Percentiles rank a stretch among this genome's conserved stretches.
phyloP scores from a whole-genome alignment of 23 tunicate genomes.

The Oikopleura vanhoeffeni region DNA sequence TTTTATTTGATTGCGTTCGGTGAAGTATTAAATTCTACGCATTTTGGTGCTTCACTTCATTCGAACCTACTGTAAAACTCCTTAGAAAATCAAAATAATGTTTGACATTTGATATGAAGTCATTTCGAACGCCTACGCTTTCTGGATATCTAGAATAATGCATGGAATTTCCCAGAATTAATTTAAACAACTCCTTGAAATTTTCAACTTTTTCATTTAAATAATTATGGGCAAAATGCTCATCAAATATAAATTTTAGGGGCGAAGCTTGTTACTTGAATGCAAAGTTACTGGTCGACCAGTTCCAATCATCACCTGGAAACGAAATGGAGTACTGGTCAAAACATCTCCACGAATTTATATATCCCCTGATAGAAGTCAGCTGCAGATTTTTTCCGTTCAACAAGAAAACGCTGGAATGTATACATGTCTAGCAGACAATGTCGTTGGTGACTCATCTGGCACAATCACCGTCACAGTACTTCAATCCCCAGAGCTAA shows the following conservation, averaged over 20 bases:
- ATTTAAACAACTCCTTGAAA: too few relatives aligned
- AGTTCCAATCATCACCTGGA: slow-evolving; percentile 25
- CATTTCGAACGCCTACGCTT: too few relatives aligned
- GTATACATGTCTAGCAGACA: slow-evolving; percentile 57
- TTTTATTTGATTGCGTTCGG: too few relatives aligned
- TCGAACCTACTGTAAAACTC: too few relatives aligned
- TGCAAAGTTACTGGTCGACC: slow-evolving; percentile 61
- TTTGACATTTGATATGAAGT: too few relatives aligned
- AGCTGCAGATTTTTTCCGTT: slow-evolving; percentile 29
- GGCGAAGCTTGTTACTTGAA: slow-evolving; percentile 30
- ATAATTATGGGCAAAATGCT: slow-evolving; percentile 26
- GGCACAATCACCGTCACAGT: neutral
- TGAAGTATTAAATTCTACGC: too few relatives aligned
- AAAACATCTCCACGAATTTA: neutral
- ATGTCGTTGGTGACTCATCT: slow-evolving; percentile 42
- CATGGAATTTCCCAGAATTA: too few relatives aligned
- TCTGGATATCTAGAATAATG: too few relatives aligned
- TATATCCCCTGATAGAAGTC: slow-evolving; percentile 26
- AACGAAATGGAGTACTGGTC: slow-evolving; percentile 34
- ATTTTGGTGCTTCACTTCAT: too few relatives aligned
- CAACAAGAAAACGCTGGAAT: slow-evolving; percentile 40
- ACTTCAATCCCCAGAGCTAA: neutral
- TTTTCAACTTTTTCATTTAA: too few relatives aligned
- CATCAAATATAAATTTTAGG: slow-evolving; percentile 26
- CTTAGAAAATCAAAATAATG: too few relatives aligned